Base-by-base conservation (phyloP, 1,140 invertebrate genomes). In the Nasonia longicornis region DNA sequence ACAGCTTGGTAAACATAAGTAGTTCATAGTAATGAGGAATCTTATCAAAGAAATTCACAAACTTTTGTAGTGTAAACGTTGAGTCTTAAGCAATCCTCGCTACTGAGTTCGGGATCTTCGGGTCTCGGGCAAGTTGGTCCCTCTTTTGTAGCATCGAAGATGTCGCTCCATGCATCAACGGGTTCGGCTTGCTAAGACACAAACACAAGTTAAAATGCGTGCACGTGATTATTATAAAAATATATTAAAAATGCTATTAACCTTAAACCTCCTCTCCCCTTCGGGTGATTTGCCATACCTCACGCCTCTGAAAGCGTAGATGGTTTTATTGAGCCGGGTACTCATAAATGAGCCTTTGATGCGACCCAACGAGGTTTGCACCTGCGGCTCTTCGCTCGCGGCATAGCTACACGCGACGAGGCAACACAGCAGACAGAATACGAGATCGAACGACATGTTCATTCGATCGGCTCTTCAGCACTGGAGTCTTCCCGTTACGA, bases 41-140 rank as follows among this genome's bases (percentile, higher is more conserved):
- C 6, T 31, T 10, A 67, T 67, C 29, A 7, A 38, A 35, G 0
- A 64, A 22, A 42, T 14, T 26, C 3, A 29, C 3, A 7, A 86
- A 90, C 89, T 83, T 86, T 85, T 3, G 91, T 92, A 0, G 93
- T 92, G 85, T 94, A 95, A 35, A 95, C 91, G 85, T 95, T 95
- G 12, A 95, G 84, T 0, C 91, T 89, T 8, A 96, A 89, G 85
- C 95, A 96, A 86, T 96, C 94, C 86, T 96, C 95, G 48, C 85
- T 87, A 16, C 75, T 82, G 2, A 52, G 1, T 67, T 42, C 1
- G 10, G 35, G 20, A 8, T 0, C 6, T 2, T 4, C 6, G 31
- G 83, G 71, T 79, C 78, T 85, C 22, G 86, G 85, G 81, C 90
- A 92, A 0, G 86, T 71, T 10, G 87, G 88, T 63, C 89, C 90